Base-by-base conservation (phyloP, 1,140 invertebrate genomes). In the Drosophila ogumai region DNA sequence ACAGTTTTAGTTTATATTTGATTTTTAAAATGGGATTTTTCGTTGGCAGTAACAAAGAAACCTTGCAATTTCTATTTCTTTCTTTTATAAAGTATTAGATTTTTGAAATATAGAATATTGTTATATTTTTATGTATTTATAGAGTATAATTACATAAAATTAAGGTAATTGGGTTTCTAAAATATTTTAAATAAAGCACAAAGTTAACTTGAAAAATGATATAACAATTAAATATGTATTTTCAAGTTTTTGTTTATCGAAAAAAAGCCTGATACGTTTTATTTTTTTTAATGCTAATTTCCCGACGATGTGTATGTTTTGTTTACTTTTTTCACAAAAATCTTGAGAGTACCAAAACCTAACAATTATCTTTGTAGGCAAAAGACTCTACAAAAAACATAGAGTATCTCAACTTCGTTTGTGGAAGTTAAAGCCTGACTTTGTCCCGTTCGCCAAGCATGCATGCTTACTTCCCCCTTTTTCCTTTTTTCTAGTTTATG, bases 401-500 rank as follows among this genome's bases (percentile, higher is more conserved):
- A 50, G 65, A 67, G 61, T 50, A 67, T 41, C 12, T 31, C 15
- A 22, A 36, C 15, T 55, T 52, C 58, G 46, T 46, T 25, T n/a
- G n/a, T 46, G 15, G 15, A 41, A 68, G 17, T 40, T 19, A 34
- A 68, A 22, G 5, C 7, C 13, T 15, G 34, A 25, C 28, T 65
- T 67, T 32, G 25, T 32, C 34, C 34, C 52, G 38, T 55, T 55
- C 52, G 19, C 34, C 61, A 22, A 22, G 22, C 22, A 22, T 31
- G 46, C 22, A 19, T 31, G 61, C 28, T 50, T 75, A 65, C 57
- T 25, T 56, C 54, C 40, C 28, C 13, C 56, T 44, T 47, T 47
- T 75, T 46, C 6, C 25, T 28, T 79, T 55, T 54, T 64, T 50
- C 19, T 63, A 59, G 52, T 69, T 75, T 71, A 60, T 65, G 55